Conservation (phyloP, 2,888 invertebrate genomes). For the Cabera pusaria region DNA sequence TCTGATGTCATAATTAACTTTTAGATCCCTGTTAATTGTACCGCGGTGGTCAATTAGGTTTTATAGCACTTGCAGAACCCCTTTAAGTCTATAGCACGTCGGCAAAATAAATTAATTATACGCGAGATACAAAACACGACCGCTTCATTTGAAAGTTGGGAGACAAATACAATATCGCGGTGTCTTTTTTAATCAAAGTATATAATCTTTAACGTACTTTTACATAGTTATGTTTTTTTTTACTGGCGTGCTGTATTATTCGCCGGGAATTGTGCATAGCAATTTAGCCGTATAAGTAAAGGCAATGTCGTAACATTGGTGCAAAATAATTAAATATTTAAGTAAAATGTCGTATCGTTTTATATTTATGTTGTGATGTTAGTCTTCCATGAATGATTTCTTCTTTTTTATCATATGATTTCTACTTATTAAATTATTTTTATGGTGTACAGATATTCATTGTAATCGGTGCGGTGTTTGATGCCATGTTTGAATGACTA, state of each 20-base stretch:
- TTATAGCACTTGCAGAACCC: slow-evolving; percentile 1
- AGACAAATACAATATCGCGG: no score
- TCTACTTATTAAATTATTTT: slow-evolving; percentile 67
- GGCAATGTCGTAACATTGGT: slow-evolving; percentile 45
- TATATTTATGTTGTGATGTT: slow-evolving; percentile 81
- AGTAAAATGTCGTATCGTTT: slow-evolving; percentile 64
- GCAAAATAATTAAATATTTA: slow-evolving; percentile 60
- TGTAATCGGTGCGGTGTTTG: slow-evolving; percentile 39
- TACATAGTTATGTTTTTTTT: not conserved
- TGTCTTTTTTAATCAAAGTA: no score
- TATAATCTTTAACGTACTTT: no score
- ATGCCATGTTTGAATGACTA: slow-evolving; percentile 54
- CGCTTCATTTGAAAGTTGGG: no score
- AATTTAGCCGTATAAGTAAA: slow-evolving; percentile 18
- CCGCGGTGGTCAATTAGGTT: slow-evolving; percentile 1
- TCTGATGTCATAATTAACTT: slow-evolving; percentile 3
- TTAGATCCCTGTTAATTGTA: not conserved
- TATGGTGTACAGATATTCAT: slow-evolving; percentile 61
- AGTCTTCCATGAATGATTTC: slow-evolving; percentile 77
- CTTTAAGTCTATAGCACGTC: slow-evolving; percentile 1
- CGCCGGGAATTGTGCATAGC: slow-evolving; percentile 13
- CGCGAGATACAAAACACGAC: no score
- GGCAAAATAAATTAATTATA: not conserved
- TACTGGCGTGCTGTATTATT: slow-evolving; percentile 9
- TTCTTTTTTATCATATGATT: slow-evolving; percentile 60